A percentile compares a stretch with the other conserved stretches of the same genome.
phyloP scores from a whole-genome alignment of 2,113 vertebrate species.

The Amphiprion percula region DNA sequence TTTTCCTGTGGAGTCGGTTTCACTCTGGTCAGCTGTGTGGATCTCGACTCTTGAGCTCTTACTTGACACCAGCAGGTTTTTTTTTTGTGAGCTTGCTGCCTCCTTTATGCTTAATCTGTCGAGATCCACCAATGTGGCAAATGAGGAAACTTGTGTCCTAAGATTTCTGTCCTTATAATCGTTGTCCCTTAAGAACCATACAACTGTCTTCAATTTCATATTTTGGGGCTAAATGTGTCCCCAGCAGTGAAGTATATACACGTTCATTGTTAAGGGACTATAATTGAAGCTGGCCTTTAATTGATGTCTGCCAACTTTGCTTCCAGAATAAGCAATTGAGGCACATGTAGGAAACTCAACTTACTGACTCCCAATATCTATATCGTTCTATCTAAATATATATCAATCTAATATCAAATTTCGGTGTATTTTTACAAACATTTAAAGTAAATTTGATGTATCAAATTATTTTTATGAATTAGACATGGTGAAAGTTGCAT shows the following conservation, averaged over 20 bases:
- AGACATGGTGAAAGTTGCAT: slow-evolving; percentile 15
- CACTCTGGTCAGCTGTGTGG: neutral
- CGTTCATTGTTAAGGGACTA: slow-evolving; percentile 14
- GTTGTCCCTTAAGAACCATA: neutral
- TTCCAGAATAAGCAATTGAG: neutral
- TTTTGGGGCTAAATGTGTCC: neutral
- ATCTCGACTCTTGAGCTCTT: neutral
- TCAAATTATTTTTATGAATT: neutral
- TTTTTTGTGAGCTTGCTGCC: neutral
- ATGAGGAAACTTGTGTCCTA: neutral
- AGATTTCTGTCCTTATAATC: neutral
- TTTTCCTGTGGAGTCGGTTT: neutral
- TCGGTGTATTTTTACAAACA: slow-evolving; percentile 8
- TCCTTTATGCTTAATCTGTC: neutral
- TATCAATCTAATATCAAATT: slow-evolving; percentile 35
- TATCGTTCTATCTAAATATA: neutral
- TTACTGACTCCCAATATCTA: slow-evolving; percentile 12
- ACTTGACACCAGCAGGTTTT: neutral
- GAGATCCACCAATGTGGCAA: neutral
- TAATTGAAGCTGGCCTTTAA: slow-evolving; percentile 53
- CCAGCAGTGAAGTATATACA: neutral
- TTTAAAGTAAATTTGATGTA: slow-evolving; percentile 6
- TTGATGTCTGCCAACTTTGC: slow-evolving; percentile 1
- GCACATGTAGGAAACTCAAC: slow-evolving; percentile 1
- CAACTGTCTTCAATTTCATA: neutral